Base-by-base conservation (phyloP, 2,113 vertebrate species). In the Otolemur garnettii region DNA sequence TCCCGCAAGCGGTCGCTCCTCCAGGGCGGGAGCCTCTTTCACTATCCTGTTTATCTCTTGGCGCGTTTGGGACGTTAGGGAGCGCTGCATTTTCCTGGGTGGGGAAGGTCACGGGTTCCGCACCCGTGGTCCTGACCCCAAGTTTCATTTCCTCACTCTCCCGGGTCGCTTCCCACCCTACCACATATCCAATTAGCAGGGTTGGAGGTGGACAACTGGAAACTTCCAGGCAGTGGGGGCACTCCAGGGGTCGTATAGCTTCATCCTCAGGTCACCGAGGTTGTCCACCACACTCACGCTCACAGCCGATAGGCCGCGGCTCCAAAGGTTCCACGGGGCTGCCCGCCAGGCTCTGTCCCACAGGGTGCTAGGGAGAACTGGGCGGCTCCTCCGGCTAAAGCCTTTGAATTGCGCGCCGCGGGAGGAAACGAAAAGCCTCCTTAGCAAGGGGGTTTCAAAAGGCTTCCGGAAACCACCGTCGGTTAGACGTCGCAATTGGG, bases 391-490 rank as follows among this genome's bases (percentile, higher is more conserved):
- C 96, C 96, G 19, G 80, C 0, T 35, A 92, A 62, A 75, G 84
- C 18, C 98, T 89, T 96, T 96, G 66, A 83, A 96, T 96, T 0
- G 33, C 93, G 96, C 92, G 28, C 50, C 79, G n/a, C 97, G 53
- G 53, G 71, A 79, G 97, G 84, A 98, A 96, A 97, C 45, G 97
- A 98, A 97, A 95, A 96, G 98, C 97, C 98, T 98, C 96, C 92
- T 78, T 35, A 92, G 93, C 45, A 60, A 96, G 77, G 94, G 92
- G 96, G 96, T 97, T 98, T 71, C 97, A 98, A 98, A 98, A 95
- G 95, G 42, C 92, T 69, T 79, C 98, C 98, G 98, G 98, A 98
- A 98, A 98, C 98, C 98, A 97, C 98, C 95, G 98, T 98, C 98
- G 96, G 98, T 98, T 98, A 93, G 94, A 97, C 64, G 13, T 53